phyloP scores from a whole-genome alignment of 2,113 vertebrate species.

The Zosterops borbonicus region DNA sequence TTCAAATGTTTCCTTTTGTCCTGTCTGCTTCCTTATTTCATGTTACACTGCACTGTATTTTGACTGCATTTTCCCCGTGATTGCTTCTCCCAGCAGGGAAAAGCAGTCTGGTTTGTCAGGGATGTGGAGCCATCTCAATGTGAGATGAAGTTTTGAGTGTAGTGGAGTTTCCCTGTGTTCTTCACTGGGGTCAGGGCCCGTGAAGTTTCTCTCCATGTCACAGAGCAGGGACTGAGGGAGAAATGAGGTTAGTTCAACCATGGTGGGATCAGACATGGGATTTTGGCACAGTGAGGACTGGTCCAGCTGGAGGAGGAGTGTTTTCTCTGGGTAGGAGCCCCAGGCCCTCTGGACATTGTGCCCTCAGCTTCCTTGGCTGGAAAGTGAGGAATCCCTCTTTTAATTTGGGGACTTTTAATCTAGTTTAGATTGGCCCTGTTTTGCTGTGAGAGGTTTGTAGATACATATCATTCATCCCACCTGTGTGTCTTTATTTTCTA shows the following conservation, averaged over 20 bases:
- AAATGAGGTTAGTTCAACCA: background rate
- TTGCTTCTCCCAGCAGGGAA: slow-evolving; percentile 9
- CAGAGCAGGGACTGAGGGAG: background rate
- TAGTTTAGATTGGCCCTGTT: background rate
- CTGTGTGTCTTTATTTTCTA: background rate
- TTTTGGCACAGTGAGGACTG: background rate
- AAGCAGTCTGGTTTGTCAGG: background rate
- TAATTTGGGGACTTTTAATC: background rate
- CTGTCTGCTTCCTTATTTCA: slow-evolving; percentile 47
- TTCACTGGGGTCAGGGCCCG: background rate
- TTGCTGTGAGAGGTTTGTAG: background rate
- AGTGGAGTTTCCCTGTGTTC: fast-evolving
- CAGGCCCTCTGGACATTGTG: background rate
- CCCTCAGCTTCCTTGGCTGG: background rate
- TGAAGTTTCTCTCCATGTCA: background rate
- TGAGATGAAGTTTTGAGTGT: background rate
- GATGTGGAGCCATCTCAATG: background rate
- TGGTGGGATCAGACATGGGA: background rate
- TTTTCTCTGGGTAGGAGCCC: background rate
- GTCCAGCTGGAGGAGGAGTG: background rate
- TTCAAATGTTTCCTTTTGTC: slow-evolving; percentile 1
- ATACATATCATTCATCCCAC: fast-evolving
- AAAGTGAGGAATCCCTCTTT: background rate
- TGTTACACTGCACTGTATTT: background rate
- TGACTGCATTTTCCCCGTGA: background rate